Conservation (phyloP, 1,140 invertebrate species). For the Asobara japonica region DNA sequence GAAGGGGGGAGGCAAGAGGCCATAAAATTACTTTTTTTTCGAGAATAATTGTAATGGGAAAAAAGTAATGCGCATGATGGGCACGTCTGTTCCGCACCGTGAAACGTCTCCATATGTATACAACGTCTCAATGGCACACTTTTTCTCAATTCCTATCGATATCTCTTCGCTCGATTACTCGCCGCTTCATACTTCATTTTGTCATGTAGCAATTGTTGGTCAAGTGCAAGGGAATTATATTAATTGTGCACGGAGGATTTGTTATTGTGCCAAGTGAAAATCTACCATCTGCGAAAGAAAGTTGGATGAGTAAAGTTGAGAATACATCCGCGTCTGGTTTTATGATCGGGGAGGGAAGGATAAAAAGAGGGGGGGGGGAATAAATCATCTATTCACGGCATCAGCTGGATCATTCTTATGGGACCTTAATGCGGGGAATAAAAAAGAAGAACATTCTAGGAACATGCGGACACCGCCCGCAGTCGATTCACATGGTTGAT, state of each 20-base stretch:
- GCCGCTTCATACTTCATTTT: background rate
- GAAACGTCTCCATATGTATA: conserved; percentile 16
- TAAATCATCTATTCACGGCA: background rate
- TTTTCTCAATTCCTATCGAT: conserved; percentile 25
- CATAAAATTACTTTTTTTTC: background rate
- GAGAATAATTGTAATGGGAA: background rate
- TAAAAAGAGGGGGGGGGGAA: background rate
- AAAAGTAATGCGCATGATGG: conserved; percentile 22
- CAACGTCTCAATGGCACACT: conserved; percentile 18
- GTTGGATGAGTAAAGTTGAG: background rate
- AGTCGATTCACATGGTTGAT: conserved; percentile 31
- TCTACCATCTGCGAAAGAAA: background rate
- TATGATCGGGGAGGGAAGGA: background rate
- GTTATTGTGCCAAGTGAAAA: conserved; percentile 2
- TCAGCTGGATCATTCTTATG: background rate
- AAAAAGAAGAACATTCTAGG: background rate
- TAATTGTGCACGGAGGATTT: background rate
- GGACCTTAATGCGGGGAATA: background rate
- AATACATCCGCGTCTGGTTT: background rate
- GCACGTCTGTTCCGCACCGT: too few species aligned
- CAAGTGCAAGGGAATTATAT: background rate
- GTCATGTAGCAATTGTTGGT: background rate
- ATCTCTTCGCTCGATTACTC: conserved; percentile 13
- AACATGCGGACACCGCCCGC: background rate
- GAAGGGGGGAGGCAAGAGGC: background rate